These are phyloP conservation scores for Dicrurus megarhynchus DNA, from an alignment of 2,113 vertebrate species.

Conservation along the genomic window DNA sequence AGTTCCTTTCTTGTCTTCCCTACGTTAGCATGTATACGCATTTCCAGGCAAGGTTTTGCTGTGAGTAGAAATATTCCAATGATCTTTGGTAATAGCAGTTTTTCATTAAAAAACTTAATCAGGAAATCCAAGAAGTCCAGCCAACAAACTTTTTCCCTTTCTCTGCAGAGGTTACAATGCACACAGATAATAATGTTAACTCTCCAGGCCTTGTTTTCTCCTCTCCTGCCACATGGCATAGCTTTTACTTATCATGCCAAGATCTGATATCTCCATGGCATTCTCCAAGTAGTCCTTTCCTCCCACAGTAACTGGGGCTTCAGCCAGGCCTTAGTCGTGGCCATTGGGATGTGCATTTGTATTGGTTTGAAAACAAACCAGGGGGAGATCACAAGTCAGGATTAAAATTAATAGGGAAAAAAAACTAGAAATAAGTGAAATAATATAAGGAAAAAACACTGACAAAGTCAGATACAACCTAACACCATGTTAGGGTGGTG, in stretches of 20 bases:
- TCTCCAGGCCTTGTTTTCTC: neutral
- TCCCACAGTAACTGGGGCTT: neutral
- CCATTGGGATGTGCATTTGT: neutral
- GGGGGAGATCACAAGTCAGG: no score
- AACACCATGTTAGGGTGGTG: no score
- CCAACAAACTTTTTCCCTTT: neutral
- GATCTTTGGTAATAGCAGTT: neutral
- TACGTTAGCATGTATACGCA: neutral
- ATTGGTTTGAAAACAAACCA: no score
- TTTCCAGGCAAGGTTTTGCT: neutral
- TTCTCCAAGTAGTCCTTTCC: neutral
- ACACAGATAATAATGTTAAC: neutral
- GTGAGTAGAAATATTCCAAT: neutral
- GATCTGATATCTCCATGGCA: neutral
- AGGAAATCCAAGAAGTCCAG: neutral
- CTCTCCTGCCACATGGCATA: neutral
- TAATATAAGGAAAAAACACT: no score
- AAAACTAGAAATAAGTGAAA: no score
- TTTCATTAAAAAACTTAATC: neutral
- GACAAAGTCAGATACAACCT: no score
- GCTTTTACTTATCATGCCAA: neutral
- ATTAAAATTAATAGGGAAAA: no score
- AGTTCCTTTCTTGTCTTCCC: neutral
- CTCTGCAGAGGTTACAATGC: neutral
- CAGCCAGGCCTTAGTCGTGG: neutral